Evolutionary conservation across 1,140 invertebrate species (phyloP), one percentile per base, ranked within the genome.

Genomic region (Bilobella aurantiaca): DNA sequence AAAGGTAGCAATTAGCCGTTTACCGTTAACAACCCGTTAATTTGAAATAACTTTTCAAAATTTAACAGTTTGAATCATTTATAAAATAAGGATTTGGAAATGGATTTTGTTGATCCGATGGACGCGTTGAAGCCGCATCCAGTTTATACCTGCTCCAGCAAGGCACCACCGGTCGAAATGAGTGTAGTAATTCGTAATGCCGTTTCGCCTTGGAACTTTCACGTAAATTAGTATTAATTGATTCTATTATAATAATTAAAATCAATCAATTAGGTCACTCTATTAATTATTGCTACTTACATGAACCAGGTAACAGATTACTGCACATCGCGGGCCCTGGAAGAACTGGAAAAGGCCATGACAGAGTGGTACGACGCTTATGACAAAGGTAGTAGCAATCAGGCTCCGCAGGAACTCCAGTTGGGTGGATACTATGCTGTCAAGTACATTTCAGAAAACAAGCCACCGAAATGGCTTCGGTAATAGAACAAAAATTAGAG

Each of bases 291-390:
- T n/a, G n/a, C n/a, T n/a, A n/a, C n/a, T n/a, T n/a, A n/a, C n/a
- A n/a, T n/a, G n/a, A n/a, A n/a, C n/a, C 23, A 53, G 49, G 49
- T 53, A 23, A 53, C 49, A 23, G 49, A 53, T 23, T 53, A 53
- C 49, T 53, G 49, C 21, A 53, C 3, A 16, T 53, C 49, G 49
- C 49, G 5, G 8, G 8, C 14, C 25, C 21, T 53, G 12, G 49
- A 53, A 23, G 3, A 16, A 5, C 5, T 53, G 23, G 49, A 53
- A 23, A 23, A 12, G 49, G 8, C 49, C 49, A 53, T 53, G 49
- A 53, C 49, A 16, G 49, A 53, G 25, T 53, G 49, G 49, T 53
- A 53, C 49, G 25, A 12, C 25, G 49, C 49, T 23, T 23, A 53
- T 53, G 49, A 53, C 49, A 53, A 14, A 23, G 23, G 12, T 3